Percentiles rank a stretch among this genome's conserved stretches.
phyloP scores from a whole-genome alignment of 2,797 vertebrate genomes.

The Nannoperca obscura region DNA sequence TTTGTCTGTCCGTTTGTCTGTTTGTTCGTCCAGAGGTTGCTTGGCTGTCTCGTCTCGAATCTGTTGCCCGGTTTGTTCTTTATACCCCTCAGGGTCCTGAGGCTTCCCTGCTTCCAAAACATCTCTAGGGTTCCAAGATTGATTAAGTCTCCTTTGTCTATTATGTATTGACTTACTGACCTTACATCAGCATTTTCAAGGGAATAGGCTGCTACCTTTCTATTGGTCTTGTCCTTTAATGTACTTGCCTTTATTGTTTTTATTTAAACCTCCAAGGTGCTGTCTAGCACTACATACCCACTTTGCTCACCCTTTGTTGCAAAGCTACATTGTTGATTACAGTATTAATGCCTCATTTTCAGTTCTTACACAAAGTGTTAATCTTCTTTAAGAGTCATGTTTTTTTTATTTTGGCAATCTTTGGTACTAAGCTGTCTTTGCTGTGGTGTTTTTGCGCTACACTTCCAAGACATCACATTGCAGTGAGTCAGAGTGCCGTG shows the following conservation, averaged over 20 bases:
- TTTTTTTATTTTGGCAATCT: background rate
- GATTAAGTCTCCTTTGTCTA: conserved; percentile 38
- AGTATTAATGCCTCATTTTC: background rate
- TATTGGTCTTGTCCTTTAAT: conserved; percentile 27
- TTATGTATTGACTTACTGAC: conserved; percentile 55
- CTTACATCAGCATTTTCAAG: conserved; percentile 24
- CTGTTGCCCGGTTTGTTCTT: conserved; percentile 44
- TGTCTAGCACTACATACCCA: background rate
- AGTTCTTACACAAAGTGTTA: background rate
- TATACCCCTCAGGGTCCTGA: conserved; percentile 53
- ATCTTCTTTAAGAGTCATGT: background rate
- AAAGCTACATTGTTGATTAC: conserved; percentile 17
- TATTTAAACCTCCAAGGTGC: conserved; percentile 12
- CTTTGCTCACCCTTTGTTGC: conserved; percentile 9
- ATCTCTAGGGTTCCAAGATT: conserved; percentile 30
- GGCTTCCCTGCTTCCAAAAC: conserved; percentile 33
- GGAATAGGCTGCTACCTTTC: conserved; percentile 33
- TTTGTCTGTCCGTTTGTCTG: conserved; percentile 34
- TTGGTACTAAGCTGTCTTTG: background rate
- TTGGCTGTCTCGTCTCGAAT: conserved; percentile 37
- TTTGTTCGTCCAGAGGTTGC: conserved; percentile 46
- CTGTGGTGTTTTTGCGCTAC: background rate
- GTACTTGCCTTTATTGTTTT: conserved; percentile 18
- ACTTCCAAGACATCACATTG: background rate
- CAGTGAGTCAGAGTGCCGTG: background rate